phyloP scores from a whole-genome alignment of 2,113 vertebrate genomes.

The Lynx canadensis region DNA sequence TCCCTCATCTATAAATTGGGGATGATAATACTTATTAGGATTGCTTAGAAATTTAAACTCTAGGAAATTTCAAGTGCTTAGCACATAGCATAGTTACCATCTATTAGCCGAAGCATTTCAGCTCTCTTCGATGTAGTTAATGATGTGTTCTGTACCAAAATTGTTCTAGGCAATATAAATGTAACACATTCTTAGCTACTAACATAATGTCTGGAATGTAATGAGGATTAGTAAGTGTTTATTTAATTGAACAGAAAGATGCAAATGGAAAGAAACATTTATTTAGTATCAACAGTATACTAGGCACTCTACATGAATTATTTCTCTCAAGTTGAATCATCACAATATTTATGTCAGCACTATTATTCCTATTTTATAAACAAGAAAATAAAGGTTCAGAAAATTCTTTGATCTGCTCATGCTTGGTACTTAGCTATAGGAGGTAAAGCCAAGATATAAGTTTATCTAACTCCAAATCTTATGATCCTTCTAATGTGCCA shows the following conservation, averaged over 20 bases:
- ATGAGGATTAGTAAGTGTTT: not conserved
- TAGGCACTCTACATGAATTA: not conserved
- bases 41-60: not conserved
- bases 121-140: not conserved
- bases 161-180: not conserved
- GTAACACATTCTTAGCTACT: not conserved
- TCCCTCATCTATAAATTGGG: not conserved
- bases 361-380: not conserved
- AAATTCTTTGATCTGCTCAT: not conserved
- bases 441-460: not conserved
- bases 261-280: not conserved
- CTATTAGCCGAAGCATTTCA: not conserved
- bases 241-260: not conserved
- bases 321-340: not conserved
- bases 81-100: not conserved
- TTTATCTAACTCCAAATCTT: not conserved
- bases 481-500: not conserved
- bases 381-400: not conserved
- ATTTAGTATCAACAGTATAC: not conserved
- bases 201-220: not conserved
- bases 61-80: not conserved
- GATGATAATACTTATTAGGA: not conserved
- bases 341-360: not conserved
- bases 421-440: not conserved
- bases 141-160: not conserved